phyloP scores from a whole-genome alignment of 2,888 invertebrate species.

The Latheticus oryzae region DNA sequence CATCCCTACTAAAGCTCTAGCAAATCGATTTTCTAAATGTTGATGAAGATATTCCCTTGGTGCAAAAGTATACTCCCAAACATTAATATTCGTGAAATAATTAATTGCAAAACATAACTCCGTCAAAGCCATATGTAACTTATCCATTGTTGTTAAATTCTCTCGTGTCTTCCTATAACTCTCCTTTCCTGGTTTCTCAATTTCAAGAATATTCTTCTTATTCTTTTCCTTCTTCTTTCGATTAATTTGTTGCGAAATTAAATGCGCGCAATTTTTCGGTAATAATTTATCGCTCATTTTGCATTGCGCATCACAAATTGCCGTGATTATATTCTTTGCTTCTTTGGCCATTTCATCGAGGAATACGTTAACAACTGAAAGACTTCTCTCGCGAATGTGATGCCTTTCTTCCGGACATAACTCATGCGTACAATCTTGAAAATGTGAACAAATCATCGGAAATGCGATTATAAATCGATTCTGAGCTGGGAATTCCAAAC shows the following conservation, averaged over 20 bases:
- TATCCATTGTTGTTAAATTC: slow-evolving; percentile 98
- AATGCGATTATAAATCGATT: slow-evolving; percentile 98
- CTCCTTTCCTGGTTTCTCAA: slow-evolving; percentile 94
- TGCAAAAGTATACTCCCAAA: slow-evolving; percentile 99
- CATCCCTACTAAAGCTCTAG: slow-evolving; percentile 95
- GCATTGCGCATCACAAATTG: slow-evolving; percentile 98
- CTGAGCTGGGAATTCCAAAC: slow-evolving; percentile 98
- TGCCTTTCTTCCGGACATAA: slow-evolving; percentile 98
- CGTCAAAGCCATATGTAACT: slow-evolving; percentile 97
- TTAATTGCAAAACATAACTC: slow-evolving; percentile 98
- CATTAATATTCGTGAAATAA: slow-evolving; percentile 95
- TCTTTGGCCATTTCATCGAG: slow-evolving; percentile 99
- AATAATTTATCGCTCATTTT: slow-evolving; percentile 94
- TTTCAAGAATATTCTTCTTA: slow-evolving; percentile 87
- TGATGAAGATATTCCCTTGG: slow-evolving; percentile 97
- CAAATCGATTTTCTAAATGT: slow-evolving; percentile 93
- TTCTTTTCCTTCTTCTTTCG: slow-evolving; percentile 94
- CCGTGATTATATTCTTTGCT: slow-evolving; percentile 97
- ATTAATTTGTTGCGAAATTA: slow-evolving; percentile 88
- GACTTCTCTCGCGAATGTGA: slow-evolving; percentile 93
- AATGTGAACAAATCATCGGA: slow-evolving; percentile 97
- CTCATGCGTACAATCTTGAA: slow-evolving; percentile 97
- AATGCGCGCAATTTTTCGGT: slow-evolving; percentile 94
- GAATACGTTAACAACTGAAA: slow-evolving; percentile 97
- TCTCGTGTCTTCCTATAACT: slow-evolving; percentile 96